Conservation (phyloP, 2,113 vertebrate species). For the Carlito syrichta region DNA sequence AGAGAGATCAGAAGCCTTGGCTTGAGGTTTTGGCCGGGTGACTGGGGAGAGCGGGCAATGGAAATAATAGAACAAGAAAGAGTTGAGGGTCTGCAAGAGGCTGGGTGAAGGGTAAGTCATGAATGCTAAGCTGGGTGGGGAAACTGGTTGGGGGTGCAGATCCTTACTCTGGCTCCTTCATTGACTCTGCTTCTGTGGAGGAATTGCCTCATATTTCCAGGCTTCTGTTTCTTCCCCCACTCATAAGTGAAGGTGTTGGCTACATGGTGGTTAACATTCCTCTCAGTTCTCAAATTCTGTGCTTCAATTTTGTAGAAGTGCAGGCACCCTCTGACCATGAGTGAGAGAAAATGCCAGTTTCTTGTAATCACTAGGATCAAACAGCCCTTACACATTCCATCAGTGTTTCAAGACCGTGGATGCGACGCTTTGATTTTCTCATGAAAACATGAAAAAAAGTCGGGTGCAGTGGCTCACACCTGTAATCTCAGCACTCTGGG, state of each 20-base stretch:
- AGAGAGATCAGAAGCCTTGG: not conserved
- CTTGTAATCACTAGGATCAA: not conserved
- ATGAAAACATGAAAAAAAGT: not conserved
- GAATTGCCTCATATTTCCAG: not conserved
- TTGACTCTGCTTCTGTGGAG: not conserved
- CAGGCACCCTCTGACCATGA: not conserved
- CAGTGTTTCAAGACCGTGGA: not conserved
- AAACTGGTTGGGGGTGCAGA: not conserved
- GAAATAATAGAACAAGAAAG: not conserved
- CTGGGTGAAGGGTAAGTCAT: not conserved
- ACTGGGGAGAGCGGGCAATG: not conserved
- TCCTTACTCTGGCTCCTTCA: not conserved
- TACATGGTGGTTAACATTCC: not conserved
- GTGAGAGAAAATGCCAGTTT: not conserved
- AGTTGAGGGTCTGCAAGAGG: not conserved
- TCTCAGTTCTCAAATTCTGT: slow-evolving; percentile 27
- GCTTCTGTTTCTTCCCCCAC: not conserved
- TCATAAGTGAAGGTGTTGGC: not conserved
- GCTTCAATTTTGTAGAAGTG: not conserved
- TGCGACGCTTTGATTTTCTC: not conserved
- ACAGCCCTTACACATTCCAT: not conserved
- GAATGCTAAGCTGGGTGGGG: not conserved
- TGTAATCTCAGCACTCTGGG: no score
- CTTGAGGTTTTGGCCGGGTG: not conserved
- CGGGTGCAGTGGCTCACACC: no score